These are phyloP conservation scores for Orchestia grillus DNA, from an alignment of 1,140 invertebrate genomes.

Conservation along the genomic window DNA sequence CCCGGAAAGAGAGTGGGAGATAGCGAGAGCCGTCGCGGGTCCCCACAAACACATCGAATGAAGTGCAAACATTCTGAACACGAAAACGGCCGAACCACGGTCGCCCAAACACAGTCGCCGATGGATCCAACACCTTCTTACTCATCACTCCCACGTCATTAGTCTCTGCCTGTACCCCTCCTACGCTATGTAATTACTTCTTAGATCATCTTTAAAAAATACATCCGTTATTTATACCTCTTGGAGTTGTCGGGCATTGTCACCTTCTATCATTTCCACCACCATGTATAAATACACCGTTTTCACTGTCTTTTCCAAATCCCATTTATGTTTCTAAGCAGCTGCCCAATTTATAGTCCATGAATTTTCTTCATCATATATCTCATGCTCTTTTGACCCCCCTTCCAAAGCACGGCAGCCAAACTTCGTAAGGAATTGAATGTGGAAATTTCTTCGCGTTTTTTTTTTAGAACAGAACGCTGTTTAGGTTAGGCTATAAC, in stretches of 20 bases:
- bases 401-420: no score
- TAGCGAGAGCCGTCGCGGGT: not conserved
- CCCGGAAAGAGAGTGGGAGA: not conserved
- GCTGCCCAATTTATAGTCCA: no score
- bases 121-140: not conserved
- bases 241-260: not conserved
- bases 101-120: not conserved
- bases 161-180: not conserved
- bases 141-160: not conserved
- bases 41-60: not conserved
- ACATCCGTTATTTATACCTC: no score
- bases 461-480: no score
- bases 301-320: not conserved
- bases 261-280: not conserved
- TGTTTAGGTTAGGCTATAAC: no score
- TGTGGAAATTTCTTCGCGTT: no score
- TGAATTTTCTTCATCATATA: no score
- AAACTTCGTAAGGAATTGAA: no score
- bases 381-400: no score
- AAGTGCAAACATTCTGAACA: not conserved
- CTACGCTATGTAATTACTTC: not conserved
- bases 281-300: not conserved
- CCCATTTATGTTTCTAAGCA: no score
- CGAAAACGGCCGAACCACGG: not conserved
- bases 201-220: not conserved